Evolutionary conservation across 2,888 invertebrate genomes (phyloP).

Genomic region (Acleris literana): DNA sequence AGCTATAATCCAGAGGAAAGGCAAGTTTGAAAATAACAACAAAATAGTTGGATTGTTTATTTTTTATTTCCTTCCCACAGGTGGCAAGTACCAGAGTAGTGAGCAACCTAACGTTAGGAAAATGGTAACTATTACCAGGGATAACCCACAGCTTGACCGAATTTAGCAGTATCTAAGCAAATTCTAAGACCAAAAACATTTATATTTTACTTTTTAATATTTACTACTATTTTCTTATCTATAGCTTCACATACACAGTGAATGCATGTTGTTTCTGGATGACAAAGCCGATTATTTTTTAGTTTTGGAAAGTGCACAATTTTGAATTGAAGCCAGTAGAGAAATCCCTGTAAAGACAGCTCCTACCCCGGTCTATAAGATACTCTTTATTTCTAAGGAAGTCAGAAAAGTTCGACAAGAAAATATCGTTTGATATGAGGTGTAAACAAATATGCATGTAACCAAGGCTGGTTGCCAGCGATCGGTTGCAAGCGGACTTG

Average conservation of each 20-base stretch:
- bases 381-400: constrained; percentile 68
- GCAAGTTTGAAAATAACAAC: constrained; percentile 52
- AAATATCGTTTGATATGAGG: constrained; percentile 60
- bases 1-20: too few species aligned
- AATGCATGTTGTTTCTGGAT: constrained; percentile 21
- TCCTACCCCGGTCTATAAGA: constrained; percentile 72
- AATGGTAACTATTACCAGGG: constrained; percentile 83
- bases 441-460: constrained; percentile 78
- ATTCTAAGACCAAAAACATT: constrained; percentile 34
- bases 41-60: constrained; percentile 65
- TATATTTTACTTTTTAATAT: constrained; percentile 35
- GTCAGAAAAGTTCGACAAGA: constrained; percentile 60
- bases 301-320: background rate
- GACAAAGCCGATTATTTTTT: too few species aligned
- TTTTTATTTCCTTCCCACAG: constrained; percentile 77
- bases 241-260: constrained; percentile 28
- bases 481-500: constrained; percentile 80
- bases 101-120: constrained; percentile 76
- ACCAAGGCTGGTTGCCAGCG: constrained; percentile 66
- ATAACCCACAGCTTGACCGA: constrained; percentile 64
- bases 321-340: constrained; percentile 52
- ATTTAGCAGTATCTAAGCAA: constrained; percentile 25
- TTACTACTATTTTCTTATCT: constrained; percentile 31
- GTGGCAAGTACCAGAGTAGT: constrained; percentile 81
- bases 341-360: constrained; percentile 68